These are phyloP conservation scores for Drosophila subpulchrella DNA, from an alignment of 1,140 invertebrate genomes.

Conservation along the genomic window DNA sequence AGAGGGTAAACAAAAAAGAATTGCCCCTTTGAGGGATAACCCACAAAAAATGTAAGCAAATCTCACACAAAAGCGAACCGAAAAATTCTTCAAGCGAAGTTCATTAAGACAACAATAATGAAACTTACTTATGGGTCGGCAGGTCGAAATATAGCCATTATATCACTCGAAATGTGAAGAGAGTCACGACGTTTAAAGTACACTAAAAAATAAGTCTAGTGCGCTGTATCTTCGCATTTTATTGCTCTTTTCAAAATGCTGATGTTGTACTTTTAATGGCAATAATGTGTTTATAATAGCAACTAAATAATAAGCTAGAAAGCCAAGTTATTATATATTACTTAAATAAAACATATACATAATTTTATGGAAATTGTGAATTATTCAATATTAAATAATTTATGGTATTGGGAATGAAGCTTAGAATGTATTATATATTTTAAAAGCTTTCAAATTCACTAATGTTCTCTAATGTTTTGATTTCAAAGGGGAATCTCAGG, in stretches of 20 bases:
- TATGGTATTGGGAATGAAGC: no score
- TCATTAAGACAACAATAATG: slow-evolving; percentile 39
- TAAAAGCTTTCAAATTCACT: no score
- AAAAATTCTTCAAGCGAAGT: slow-evolving; percentile 22
- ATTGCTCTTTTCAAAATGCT: background rate
- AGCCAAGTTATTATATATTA: no score
- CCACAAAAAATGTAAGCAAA: slow-evolving; percentile 37
- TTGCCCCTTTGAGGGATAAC: background rate
- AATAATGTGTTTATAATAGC: no score
- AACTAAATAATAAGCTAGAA: no score
- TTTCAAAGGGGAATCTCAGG: background rate
- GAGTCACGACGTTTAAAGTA: background rate
- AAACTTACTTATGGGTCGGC: slow-evolving; percentile 7
- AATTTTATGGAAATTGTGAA: no score
- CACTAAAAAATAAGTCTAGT: background rate
- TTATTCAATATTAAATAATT: no score
- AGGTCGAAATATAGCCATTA: slow-evolving; percentile 1
- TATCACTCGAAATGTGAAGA: background rate
- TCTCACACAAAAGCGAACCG: slow-evolving; percentile 2
- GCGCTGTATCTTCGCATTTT: background rate
- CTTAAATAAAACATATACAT: no score
- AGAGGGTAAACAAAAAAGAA: background rate
- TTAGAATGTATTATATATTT: no score
- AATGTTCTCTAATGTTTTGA: background rate
- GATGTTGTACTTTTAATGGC: no score